Evolutionary conservation across 2,888 invertebrate genomes (phyloP).

Genomic region (Eupithecia exiguata): DNA sequence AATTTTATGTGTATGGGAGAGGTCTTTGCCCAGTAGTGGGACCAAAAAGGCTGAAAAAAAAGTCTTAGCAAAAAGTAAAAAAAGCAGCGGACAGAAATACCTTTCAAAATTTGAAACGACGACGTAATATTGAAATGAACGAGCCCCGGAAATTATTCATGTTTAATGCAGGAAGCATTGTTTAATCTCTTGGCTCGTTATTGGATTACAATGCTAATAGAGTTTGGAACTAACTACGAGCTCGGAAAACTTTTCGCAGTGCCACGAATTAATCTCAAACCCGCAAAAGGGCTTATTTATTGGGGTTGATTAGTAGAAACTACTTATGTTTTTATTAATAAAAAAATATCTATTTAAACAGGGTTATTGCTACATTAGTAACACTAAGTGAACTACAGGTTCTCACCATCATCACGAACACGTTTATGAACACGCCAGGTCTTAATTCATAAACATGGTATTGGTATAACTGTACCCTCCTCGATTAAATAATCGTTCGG

Average conservation of each 20-base stretch:
- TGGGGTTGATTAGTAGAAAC: not conserved
- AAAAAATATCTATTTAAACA: no score
- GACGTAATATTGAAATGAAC: conserved; percentile 50
- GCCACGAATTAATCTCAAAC: not conserved
- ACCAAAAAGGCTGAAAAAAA: no score
- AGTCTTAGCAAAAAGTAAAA: not conserved
- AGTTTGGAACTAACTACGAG: conserved; percentile 23
- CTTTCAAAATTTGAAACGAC: conserved; percentile 33
- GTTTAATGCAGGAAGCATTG: conserved; percentile 38
- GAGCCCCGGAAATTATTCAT: conserved; percentile 43
- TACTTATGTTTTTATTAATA: not conserved
- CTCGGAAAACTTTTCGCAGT: conserved; percentile 16
- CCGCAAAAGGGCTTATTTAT: not conserved
- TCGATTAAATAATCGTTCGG: no score
- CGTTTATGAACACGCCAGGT: no score
- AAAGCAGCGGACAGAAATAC: not conserved
- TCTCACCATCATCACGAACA: no score
- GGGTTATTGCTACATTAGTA: no score
- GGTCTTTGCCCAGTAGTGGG: no score
- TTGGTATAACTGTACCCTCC: no score
- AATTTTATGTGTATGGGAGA: no score
- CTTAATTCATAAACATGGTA: no score
- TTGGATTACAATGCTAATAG: conserved; percentile 40
- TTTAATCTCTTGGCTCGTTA: conserved; percentile 41
- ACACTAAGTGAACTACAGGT: no score